Evolutionary conservation across 2,113 vertebrate species (phyloP), one percentile per base, ranked within the genome.

Genomic region (Datnioides undecimradiatus): DNA sequence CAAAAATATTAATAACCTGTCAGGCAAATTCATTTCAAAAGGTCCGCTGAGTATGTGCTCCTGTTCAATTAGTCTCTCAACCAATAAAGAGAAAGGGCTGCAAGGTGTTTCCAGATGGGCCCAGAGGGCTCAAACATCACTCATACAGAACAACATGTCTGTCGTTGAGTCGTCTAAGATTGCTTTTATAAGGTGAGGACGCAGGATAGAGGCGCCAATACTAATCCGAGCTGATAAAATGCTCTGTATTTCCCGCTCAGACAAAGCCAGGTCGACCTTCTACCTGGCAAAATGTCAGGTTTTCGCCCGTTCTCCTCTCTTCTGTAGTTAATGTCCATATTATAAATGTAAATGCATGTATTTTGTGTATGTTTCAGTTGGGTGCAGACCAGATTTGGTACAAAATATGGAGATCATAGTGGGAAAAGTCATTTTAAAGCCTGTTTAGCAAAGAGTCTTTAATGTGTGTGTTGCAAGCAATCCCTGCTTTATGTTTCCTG

Each of bases 1-100:
- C 62, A 65, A 66, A 65, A 66, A 13, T 63, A 79, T 76, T 36
- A 82, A 73, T 69, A 73, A 62, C 52, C 55, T 43, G 54, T 77
- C 49, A 45, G 49, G 16, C 45, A 45, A 70, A 71, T 70, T 80
- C 23, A 58, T n/a, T 73, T 46, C 21, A 52, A 57, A 58, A 49
- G 49, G n/a, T 29, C 76, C 40, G 0, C 58, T 0, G 60, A 58
- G 70, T 25, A 31, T 23, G 8, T 51, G 17, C 54, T 29, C 21
- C 14, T n/a, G 38, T 33, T 70, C 43, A 38, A 12, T 48, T 66
- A 14, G 23, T 58, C 36, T 69, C 64, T 69, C 33, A 31, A 54
- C n/a, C 48, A 66, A 67, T 84, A 51, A 77, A 46, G 48, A 51
- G 8, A 6, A n/a, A n/a, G n/a, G 8, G 73, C 25, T 43, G 11